Evolutionary conservation across 2,797 vertebrate genomes (phyloP), one percentile per base, ranked within the genome.

Genomic region (Thalassophryne amazonica): DNA sequence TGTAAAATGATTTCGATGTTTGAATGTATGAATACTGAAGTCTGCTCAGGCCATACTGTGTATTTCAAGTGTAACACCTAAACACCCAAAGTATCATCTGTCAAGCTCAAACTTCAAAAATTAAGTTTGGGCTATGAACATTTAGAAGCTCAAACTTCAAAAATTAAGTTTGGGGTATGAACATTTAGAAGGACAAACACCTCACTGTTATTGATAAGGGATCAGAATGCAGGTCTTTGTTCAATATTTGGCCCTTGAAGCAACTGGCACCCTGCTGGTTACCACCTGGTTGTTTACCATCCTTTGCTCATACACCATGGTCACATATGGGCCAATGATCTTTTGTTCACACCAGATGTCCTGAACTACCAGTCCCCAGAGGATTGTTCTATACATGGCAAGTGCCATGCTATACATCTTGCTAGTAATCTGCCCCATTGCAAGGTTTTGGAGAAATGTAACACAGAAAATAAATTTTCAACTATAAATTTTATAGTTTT

Each of bases 341-440:
- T 73, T 89, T 92, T 90, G 84, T 88, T 83, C 69, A 60, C 57
- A 73, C 62, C 89, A 91, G 86, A 90, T 90, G 89, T 79, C 81
- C 74, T 56, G 4, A 60, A 54, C 53, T 63, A 25, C 53, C 18
- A 52, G 39, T 73, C 78, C 68, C 83, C 47, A 45, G 70, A 76
- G 80, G 64, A 69, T 64, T 50, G 19, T 6, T 27, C 27, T 35
- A 17, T 43, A 69, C 36, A 28, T 52, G 69, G 66, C 57, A 50
- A 60, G 57, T 39, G 27, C n/a, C n/a, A n/a, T 36, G 49, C 23
- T 65, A 21, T 53, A 62, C 22, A 48, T 34, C n/a, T 36, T 58
- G 40, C 21, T 66, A 33, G 15, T 68, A 47, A 70, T 42, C 18
- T 22, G 12, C 10, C 24, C 7, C 6, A 43, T 2, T 43, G 37